Base-by-base conservation (phyloP, 2,888 invertebrate species). In the Thecophora atra region DNA sequence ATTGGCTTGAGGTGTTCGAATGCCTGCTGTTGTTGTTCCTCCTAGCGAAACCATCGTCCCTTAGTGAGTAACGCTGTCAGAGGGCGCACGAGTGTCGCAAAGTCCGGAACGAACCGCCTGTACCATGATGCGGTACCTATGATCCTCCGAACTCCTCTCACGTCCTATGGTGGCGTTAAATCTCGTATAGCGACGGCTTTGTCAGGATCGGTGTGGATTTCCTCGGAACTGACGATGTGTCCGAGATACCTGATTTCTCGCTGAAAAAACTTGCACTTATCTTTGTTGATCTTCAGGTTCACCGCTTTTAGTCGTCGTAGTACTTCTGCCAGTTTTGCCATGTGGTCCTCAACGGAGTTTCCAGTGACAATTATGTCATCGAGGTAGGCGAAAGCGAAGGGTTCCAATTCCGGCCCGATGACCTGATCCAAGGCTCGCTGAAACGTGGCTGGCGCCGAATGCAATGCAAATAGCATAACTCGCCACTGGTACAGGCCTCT, bases 91-190 rank as follows among this genome's bases (percentile, higher is more conserved):
- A 65, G 1, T 13, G n/a, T 52, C 1, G 71, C 30, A 8, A 71
- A 72, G 3, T 73, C 56, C 3, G 60, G 69, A 0, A 74, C 56
- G 19, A 73, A 74, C 5, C 72, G 63, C 1, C 74, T 21, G 15
- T 73, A 75, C 72, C 68, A 75, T 0, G 69, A 71, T 1, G 71
- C 69, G 0, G 71, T 58, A 5, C 71, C 71, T 6, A 75, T 6
- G 26, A 73, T 28, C 1, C 52, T 56, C 2, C 70, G 44, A 3
- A 74, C n/a, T 7, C 66, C 67, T 15, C 37, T 66, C 0, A 65
- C 37, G 15, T 72, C 72, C 5, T 11, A 47, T 0, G 71, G 65
- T 17, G 69, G 42, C n/a, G n/a, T n/a, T n/a, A n/a, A n/a, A n/a
- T n/a, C n/a, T 19, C 28, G 26, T 8, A 75, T 68, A 0, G 70